Conservation (phyloP, 2,888 invertebrate genomes). For the Herminia tarsipennalis region DNA sequence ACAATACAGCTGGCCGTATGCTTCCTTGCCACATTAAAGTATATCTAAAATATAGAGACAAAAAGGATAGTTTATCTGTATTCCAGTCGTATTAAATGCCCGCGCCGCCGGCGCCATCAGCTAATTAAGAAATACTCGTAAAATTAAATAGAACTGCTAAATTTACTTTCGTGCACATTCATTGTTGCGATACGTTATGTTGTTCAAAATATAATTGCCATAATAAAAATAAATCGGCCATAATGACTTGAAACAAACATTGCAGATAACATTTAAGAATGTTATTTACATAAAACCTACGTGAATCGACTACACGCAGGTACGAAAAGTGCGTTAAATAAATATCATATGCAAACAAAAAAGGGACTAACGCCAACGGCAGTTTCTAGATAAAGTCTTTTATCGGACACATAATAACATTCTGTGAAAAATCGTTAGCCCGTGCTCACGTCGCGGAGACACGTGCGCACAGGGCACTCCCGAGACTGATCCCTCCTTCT, state of each 20-base stretch:
- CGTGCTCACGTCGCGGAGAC: slow-evolving; percentile 67
- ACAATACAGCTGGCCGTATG: no score
- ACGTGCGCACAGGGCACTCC: slow-evolving; percentile 75
- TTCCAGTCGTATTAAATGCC: no score
- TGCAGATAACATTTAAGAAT: slow-evolving; percentile 3
- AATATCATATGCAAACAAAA: slow-evolving; percentile 52
- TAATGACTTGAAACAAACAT: background rate
- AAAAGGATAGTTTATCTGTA: no score
- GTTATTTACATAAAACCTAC: slow-evolving; percentile 34
- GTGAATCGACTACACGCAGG: slow-evolving; percentile 23
- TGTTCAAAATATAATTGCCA: background rate
- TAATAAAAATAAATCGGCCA: background rate
- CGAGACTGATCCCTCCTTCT: slow-evolving; percentile 80
- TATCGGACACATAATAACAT: slow-evolving; percentile 74
- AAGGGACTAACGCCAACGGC: slow-evolving; percentile 56
- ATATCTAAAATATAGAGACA: no score
- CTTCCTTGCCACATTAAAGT: no score
- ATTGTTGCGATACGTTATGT: no score
- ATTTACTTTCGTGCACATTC: no score
- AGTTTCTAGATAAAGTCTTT: slow-evolving; percentile 68
- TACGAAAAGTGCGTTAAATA: slow-evolving; percentile 40
- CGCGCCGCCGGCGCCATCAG: no score
- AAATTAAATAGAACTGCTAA: no score
- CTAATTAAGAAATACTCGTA: no score
- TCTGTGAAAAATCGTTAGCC: slow-evolving; percentile 75